Evolutionary conservation across 2,888 invertebrate species (phyloP).

Genomic region (Synergus laeviventris): DNA sequence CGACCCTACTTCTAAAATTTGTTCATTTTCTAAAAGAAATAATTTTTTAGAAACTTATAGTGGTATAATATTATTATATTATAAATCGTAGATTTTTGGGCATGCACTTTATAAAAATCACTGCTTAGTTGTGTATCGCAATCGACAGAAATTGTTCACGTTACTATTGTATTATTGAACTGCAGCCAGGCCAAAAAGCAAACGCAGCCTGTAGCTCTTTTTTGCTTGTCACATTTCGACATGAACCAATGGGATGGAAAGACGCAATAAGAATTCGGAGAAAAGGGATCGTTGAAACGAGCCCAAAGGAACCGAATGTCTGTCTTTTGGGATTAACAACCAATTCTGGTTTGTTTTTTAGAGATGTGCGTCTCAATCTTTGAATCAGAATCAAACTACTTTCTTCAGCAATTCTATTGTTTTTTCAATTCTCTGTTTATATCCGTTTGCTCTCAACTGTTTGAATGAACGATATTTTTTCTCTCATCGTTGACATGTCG

Average conservation of each 20-base stretch:
- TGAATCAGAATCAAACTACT: constrained; percentile 3
- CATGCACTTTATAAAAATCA: constrained; percentile 35
- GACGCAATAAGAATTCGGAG: constrained; percentile 32
- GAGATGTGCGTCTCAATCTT: constrained; percentile 29
- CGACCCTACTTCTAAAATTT: neutral
- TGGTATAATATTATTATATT: too few species aligned
- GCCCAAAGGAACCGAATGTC: constrained; percentile 31
- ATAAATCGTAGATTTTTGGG: constrained; percentile 21
- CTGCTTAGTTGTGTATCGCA: constrained; percentile 14
- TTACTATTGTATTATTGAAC: constrained; percentile 56
- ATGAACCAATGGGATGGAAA: constrained; percentile 33
- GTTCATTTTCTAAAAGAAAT: neutral
- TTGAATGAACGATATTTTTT: too few species aligned
- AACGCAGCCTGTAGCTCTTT: constrained; percentile 35
- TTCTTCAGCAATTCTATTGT: neutral
- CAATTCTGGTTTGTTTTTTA: constrained; percentile 26
- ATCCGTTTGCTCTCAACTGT: too few species aligned
- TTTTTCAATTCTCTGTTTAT: too few species aligned
- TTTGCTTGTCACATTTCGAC: constrained; percentile 30
- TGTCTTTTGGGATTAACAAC: constrained; percentile 30
- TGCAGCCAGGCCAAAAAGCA: constrained; percentile 53
- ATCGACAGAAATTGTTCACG: constrained; percentile 19
- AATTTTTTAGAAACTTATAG: too few species aligned
- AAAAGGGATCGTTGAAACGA: constrained; percentile 24
- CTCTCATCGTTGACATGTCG: too few species aligned